Evolutionary conservation across 1,140 invertebrate species (phyloP).

Genomic region (Brachystomella parvula): DNA sequence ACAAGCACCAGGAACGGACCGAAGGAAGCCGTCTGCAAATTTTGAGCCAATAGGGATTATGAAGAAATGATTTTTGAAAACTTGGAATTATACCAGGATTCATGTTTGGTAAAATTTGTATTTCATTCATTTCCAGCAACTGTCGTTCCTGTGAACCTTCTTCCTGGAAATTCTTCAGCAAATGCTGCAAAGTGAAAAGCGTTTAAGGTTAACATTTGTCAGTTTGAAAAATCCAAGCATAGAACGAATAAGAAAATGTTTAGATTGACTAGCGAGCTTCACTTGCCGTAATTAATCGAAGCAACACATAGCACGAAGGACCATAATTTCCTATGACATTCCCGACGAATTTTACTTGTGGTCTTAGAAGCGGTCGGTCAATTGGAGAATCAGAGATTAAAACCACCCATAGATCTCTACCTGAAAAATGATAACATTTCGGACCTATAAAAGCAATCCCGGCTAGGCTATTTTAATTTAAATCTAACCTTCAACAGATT

Average conservation of each 20-base stretch:
- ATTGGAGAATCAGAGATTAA: constrained; percentile 23
- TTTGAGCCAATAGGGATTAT: constrained; percentile 13
- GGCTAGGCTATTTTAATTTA: not conserved
- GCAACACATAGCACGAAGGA: constrained; percentile 28
- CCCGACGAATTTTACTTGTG: constrained; percentile 37
- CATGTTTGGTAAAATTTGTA: constrained; percentile 35
- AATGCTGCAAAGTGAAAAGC: not conserved
- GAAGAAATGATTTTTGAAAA: too few relatives aligned
- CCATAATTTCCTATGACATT: constrained; percentile 35
- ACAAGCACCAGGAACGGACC: constrained; percentile 16
- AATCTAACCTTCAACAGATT: constrained; percentile 28
- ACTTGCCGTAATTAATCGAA: constrained; percentile 27
- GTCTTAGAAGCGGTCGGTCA: constrained; percentile 25
- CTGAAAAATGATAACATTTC: constrained; percentile 16
- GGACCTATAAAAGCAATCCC: not conserved
- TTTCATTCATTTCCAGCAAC: constrained; percentile 24
- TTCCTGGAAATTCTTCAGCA: not conserved
- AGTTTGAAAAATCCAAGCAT: not conserved
- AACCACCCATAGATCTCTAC: constrained; percentile 30
- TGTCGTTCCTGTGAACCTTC: constrained; percentile 19
- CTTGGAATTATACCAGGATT: constrained; percentile 33
- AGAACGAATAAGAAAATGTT: not conserved
- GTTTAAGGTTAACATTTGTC: not conserved
- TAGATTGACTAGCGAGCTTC: not conserved
- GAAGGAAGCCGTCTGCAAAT: constrained; percentile 19